A percentile compares a stretch with the other conserved stretches of the same genome.
These are phyloP conservation scores for Pantelozetes paolii DNA, from an alignment of 2,888 invertebrate genomes.

Conservation along the genomic window DNA sequence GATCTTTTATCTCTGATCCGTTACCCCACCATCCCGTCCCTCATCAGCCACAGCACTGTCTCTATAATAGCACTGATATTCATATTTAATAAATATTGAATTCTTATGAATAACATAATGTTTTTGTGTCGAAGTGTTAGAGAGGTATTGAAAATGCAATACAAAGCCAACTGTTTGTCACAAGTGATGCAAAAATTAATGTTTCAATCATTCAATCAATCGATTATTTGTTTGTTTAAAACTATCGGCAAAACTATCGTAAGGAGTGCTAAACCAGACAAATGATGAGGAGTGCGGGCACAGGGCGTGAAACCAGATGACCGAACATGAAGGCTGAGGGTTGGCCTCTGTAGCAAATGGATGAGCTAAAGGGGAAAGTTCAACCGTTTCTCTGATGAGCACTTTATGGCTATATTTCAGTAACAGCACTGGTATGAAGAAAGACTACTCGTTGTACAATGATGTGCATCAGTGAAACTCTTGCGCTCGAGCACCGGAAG, in stretches of 20 bases:
- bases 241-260: background rate
- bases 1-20: constrained; percentile 14
- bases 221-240: too few species aligned
- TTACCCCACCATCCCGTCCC: background rate
- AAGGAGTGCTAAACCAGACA: background rate
- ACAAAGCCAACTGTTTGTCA: background rate
- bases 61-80: too few species aligned
- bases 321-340: background rate
- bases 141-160: too few species aligned
- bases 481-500: constrained; percentile 16
- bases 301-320: constrained; percentile 7
- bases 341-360: constrained; percentile 2
- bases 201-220: too few species aligned
- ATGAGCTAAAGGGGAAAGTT: background rate
- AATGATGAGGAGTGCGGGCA: background rate
- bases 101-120: too few species aligned
- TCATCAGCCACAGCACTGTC: too few species aligned
- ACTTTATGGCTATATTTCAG: constrained; percentile 1
- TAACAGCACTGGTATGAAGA: background rate
- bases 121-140: too few species aligned
- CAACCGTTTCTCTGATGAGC: background rate
- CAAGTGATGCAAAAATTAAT: too few species aligned
- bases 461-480: constrained; percentile 7
- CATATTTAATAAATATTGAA: too few species aligned
- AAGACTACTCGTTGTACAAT: constrained; percentile 5